Conservation (phyloP, 2,888 invertebrate genomes). For the Eulithis testata region DNA sequence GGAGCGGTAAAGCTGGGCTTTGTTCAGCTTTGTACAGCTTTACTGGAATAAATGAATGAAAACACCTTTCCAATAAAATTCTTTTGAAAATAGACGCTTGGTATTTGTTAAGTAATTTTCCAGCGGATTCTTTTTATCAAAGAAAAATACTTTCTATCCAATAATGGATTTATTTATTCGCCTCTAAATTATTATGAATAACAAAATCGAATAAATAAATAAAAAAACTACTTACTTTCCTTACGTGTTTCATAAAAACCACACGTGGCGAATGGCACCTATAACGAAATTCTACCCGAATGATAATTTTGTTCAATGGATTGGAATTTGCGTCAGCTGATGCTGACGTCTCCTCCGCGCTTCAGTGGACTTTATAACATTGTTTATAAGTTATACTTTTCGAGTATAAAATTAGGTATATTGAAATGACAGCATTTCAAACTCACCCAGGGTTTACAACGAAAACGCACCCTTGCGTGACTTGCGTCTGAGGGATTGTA, state of each 20-base stretch:
- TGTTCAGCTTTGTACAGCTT: background rate
- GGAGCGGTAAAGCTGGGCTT: background rate
- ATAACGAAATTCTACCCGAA: constrained; percentile 28
- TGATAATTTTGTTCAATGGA: constrained; percentile 37
- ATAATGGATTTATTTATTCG: too few species aligned
- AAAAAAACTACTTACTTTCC: background rate
- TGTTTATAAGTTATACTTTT: too few species aligned
- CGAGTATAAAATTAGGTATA: too few species aligned
- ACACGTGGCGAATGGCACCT: constrained; percentile 2
- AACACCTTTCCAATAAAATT: background rate
- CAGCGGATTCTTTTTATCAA: background rate
- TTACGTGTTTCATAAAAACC: background rate
- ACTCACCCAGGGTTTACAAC: too few species aligned
- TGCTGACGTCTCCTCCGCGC: constrained; percentile 18
- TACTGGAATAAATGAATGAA: background rate
- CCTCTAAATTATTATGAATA: too few species aligned
- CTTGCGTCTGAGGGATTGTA: too few species aligned
- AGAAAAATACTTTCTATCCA: too few species aligned
- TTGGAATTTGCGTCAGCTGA: constrained; percentile 34
- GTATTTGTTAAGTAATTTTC: background rate
- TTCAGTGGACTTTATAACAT: constrained; percentile 11
- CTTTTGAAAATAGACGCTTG: background rate
- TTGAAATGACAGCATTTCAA: too few species aligned
- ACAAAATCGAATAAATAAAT: too few species aligned
- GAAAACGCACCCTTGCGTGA: too few species aligned